Conservation (phyloP, 2,113 vertebrate genomes). For the Cromileptes altivelis region DNA sequence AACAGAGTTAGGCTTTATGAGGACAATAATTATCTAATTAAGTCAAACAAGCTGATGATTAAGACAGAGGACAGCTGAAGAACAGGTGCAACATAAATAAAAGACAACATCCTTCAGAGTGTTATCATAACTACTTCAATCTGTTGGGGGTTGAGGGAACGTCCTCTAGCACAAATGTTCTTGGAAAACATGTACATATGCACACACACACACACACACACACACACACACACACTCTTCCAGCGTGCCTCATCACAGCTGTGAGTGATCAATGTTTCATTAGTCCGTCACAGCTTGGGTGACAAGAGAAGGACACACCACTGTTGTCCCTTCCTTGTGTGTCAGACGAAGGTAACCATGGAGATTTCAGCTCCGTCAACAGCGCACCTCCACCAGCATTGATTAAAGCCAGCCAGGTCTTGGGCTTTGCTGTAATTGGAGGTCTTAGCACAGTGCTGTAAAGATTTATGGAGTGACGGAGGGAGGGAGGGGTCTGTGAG, state of each 20-base stretch:
- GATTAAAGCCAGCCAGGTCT: slow-evolving; percentile 70
- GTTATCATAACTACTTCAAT: slow-evolving; percentile 27
- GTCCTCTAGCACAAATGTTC: background rate
- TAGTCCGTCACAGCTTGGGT: slow-evolving; percentile 75
- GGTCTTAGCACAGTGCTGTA: slow-evolving; percentile 42
- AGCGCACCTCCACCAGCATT: slow-evolving; percentile 57
- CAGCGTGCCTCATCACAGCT: slow-evolving; percentile 46
- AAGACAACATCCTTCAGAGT: slow-evolving; percentile 7
- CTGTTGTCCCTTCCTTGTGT: slow-evolving; percentile 62
- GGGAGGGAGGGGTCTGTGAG: background rate
- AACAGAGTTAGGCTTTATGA: background rate
- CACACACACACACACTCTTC: slow-evolving; percentile 20
- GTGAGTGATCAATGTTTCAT: slow-evolving; percentile 83
- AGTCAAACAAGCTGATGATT: background rate
- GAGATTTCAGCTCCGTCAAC: slow-evolving; percentile 67
- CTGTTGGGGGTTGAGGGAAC: background rate
- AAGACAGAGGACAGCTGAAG: background rate
- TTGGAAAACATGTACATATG: slow-evolving; percentile 7
- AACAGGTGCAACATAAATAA: slow-evolving; percentile 10
- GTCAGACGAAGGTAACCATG: slow-evolving; percentile 75
- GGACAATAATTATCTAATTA: background rate
- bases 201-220: background rate
- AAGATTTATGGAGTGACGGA: slow-evolving; percentile 31
- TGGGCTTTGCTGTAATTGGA: slow-evolving; percentile 56
- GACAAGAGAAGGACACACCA: slow-evolving; percentile 64